These are phyloP conservation scores for Eupithecia pulchellata DNA, from an alignment of 2,888 invertebrate genomes.

Conservation along the genomic window DNA sequence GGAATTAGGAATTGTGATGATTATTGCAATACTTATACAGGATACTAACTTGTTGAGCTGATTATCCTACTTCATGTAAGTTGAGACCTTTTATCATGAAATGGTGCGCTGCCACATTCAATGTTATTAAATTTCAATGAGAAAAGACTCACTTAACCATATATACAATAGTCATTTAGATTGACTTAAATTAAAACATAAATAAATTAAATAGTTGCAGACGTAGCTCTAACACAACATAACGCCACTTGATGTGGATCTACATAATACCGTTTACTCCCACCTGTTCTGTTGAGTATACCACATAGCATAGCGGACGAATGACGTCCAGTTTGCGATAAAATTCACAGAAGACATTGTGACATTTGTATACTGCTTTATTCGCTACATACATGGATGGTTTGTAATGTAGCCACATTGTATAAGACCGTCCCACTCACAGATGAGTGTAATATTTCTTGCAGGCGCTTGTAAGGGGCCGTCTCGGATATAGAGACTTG, in stretches of 20 bases:
- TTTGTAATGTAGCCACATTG: neutral
- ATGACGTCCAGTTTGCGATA: neutral
- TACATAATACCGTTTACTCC: too few species aligned
- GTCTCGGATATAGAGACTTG: neutral
- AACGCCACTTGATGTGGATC: neutral
- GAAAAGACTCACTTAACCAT: neutral
- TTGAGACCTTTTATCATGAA: neutral
- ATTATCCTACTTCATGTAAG: neutral
- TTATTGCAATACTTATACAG: neutral
- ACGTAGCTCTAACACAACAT: neutral
- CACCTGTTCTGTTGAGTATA: too few species aligned
- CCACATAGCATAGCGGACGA: neutral
- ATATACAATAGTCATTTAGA: neutral
- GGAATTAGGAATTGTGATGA: neutral
- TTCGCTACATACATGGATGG: neutral
- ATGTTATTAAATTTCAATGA: neutral
- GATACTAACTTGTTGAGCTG: neutral
- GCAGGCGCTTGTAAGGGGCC: constrained; percentile 20
- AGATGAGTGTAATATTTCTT: constrained; percentile 32
- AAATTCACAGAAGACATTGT: neutral
- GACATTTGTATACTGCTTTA: neutral
- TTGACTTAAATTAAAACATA: neutral
- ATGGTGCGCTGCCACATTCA: neutral
- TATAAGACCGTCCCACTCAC: constrained; percentile 20
- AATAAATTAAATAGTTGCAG: neutral